Evolutionary conservation across 2,888 invertebrate species (phyloP).

Genomic region (Hyposoter didymator): DNA sequence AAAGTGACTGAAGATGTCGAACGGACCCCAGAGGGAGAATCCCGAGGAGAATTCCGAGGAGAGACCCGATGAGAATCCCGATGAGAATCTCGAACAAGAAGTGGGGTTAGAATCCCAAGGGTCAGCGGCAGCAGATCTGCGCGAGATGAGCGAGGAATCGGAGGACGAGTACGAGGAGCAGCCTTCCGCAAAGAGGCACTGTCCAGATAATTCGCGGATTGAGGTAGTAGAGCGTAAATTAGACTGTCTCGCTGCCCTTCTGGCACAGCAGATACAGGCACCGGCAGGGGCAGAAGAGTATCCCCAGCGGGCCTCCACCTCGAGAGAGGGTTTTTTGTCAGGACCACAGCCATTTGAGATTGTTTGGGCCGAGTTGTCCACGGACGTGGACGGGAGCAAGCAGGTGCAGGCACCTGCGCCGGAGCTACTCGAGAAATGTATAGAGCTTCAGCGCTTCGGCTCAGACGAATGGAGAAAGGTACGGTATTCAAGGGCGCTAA

Average conservation of each 20-base stretch:
- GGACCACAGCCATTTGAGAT: background rate
- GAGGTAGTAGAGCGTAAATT: conserved; percentile 13
- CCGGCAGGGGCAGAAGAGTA: background rate
- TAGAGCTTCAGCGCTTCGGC: conserved; percentile 56
- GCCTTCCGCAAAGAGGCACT: background rate
- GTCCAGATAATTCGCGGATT: background rate
- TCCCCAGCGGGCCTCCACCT: conserved; percentile 5
- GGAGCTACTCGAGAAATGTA: conserved; percentile 27
- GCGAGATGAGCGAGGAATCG: background rate
- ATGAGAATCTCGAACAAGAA: background rate
- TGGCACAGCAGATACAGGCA: conserved; percentile 13
- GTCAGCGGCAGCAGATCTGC: background rate
- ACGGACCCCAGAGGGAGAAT: background rate
- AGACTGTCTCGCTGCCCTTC: conserved; percentile 8
- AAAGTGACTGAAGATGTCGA: background rate
- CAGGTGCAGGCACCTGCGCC: conserved; percentile 10
- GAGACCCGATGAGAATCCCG: background rate
- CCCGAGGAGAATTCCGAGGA: background rate
- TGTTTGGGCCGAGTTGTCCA: conserved; percentile 6
- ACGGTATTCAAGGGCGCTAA: conserved; percentile 55
- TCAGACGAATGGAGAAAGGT: conserved; percentile 64
- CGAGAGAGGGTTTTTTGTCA: conserved; percentile 10
- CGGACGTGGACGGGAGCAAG: conserved; percentile 47
- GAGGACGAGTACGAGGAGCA: background rate
- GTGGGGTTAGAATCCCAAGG: conserved; percentile 2